phyloP scores from a whole-genome alignment of 2,113 vertebrate species.

The Chitala chitala region DNA sequence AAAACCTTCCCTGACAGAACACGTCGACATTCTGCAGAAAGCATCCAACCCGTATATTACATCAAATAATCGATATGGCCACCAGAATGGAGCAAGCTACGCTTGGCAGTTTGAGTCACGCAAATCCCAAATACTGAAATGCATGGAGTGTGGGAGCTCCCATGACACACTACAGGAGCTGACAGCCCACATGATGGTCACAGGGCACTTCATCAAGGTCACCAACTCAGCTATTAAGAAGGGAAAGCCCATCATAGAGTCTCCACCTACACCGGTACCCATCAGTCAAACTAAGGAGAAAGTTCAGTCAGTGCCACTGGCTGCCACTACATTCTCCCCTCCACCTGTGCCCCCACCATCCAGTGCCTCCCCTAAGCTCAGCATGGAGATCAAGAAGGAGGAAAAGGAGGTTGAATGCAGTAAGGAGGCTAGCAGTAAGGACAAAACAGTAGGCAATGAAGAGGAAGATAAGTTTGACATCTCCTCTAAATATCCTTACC shows the following conservation, averaged over 20 bases:
- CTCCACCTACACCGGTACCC: slow-evolving; percentile 60
- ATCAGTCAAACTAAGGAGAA: slow-evolving; percentile 74
- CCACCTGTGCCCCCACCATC: slow-evolving; percentile 59
- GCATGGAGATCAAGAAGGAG: slow-evolving; percentile 81
- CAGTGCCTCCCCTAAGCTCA: slow-evolving; percentile 69
- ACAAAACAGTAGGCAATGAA: slow-evolving; percentile 64
- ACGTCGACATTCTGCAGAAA: slow-evolving; percentile 71
- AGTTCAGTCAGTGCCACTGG: slow-evolving; percentile 83
- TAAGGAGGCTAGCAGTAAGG: slow-evolving; percentile 65
- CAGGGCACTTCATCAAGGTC: slow-evolving; percentile 91
- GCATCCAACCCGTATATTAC: slow-evolving; percentile 75
- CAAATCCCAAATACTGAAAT: slow-evolving; percentile 92
- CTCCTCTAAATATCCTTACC: slow-evolving; percentile 85
- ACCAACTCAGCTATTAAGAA: slow-evolving; percentile 83
- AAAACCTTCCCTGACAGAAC: slow-evolving; percentile 65
- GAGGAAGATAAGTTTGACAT: slow-evolving; percentile 80
- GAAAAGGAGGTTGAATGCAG: slow-evolving; percentile 69
- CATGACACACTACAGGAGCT: slow-evolving; percentile 93
- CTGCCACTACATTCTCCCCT: slow-evolving; percentile 80
- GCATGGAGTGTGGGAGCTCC: slow-evolving; percentile 93
- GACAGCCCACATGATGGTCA: slow-evolving; percentile 96
- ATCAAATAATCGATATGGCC: slow-evolving; percentile 77
- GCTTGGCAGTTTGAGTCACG: slow-evolving; percentile 91
- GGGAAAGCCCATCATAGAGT: slow-evolving; percentile 79
- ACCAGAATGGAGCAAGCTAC: slow-evolving; percentile 87